A percentile compares a stretch with the other conserved stretches of the same genome.
These are phyloP conservation scores for Lasiurus borealis DNA, from an alignment of 2,113 vertebrate genomes.

Conservation along the genomic window DNA sequence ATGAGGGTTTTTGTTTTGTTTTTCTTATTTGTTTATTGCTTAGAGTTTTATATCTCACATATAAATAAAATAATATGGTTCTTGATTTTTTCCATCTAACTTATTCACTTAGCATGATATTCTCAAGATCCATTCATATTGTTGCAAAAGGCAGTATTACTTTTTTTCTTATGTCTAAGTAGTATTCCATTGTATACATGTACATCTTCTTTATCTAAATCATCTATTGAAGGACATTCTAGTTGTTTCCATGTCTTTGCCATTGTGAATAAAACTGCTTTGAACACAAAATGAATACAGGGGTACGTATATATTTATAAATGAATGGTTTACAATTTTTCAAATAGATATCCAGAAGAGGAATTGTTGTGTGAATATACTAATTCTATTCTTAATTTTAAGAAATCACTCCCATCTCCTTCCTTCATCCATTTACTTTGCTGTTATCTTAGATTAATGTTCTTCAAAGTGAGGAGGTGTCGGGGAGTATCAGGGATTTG, in stretches of 20 bases:
- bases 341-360: background rate
- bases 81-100: background rate
- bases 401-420: background rate
- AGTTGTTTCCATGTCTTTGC: background rate
- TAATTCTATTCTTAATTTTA: background rate
- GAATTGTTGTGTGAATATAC: background rate
- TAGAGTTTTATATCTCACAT: background rate
- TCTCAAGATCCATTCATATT: background rate
- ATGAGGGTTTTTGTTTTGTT: background rate
- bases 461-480: background rate
- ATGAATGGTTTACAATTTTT: background rate
- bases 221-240: background rate
- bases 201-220: background rate
- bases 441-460: background rate
- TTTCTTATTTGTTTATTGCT: background rate
- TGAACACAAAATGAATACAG: background rate
- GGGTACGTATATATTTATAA: background rate
- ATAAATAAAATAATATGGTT: background rate
- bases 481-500: background rate
- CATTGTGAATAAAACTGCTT: background rate
- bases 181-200: background rate
- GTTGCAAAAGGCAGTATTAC: background rate
- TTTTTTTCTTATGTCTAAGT: background rate
- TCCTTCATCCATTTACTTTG: background rate
- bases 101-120: background rate